Conservation (phyloP, 2,797 vertebrate genomes). For the Meda fulgida region DNA sequence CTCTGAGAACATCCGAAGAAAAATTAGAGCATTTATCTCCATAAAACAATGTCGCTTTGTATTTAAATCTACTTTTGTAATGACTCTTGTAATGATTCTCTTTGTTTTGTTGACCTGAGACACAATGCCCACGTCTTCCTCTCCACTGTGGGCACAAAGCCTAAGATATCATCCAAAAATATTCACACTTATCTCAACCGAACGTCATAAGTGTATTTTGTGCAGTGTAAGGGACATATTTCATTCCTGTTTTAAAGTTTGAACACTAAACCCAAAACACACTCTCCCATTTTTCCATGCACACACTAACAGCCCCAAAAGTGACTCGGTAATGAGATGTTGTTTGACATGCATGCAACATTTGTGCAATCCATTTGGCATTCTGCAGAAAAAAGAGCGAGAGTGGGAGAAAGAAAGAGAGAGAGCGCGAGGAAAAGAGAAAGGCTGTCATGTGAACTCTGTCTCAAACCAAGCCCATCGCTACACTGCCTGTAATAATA, state of each 20-base stretch:
- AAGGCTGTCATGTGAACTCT: constrained; percentile 69
- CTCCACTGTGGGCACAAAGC: constrained; percentile 36
- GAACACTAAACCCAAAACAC: constrained; percentile 43
- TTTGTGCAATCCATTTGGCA: constrained; percentile 71
- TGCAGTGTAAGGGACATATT: constrained; percentile 40
- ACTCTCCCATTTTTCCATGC: constrained; percentile 52
- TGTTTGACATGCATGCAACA: constrained; percentile 62
- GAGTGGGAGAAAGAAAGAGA: constrained; percentile 39
- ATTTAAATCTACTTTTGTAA: constrained; percentile 48
- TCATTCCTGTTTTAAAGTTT: constrained; percentile 54
- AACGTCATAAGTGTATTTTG: constrained; percentile 56
- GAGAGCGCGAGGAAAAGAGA: constrained; percentile 16
- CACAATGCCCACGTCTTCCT: constrained; percentile 33
- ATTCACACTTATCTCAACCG: constrained; percentile 58
- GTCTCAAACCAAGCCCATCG: constrained; percentile 65
- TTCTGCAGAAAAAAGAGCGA: constrained; percentile 68
- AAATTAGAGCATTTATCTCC: constrained; percentile 54
- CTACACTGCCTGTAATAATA: constrained; percentile 72
- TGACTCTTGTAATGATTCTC: constrained; percentile 47
- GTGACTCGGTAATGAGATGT: constrained; percentile 58
- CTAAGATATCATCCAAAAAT: constrained; percentile 48
- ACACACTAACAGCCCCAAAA: constrained; percentile 50
- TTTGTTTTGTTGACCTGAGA: constrained; percentile 52
- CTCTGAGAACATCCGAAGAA: constrained; percentile 57
- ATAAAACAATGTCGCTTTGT: constrained; percentile 55